These are phyloP conservation scores for Furnarius figulus DNA, from an alignment of 2,113 vertebrate genomes.

Conservation along the genomic window DNA sequence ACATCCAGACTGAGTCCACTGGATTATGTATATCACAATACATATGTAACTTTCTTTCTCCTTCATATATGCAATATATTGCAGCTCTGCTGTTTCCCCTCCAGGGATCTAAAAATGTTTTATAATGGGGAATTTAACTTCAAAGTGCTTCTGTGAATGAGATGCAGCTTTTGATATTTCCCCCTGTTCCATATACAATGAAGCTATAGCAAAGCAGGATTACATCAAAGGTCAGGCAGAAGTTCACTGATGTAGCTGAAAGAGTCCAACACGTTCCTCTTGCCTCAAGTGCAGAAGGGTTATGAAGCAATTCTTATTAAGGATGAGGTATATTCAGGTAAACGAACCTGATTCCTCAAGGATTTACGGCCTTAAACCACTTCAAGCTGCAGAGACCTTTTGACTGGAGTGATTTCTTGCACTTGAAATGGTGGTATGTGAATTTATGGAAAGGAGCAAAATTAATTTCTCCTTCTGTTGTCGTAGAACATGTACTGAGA, in stretches of 20 bases:
- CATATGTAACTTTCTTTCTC: neutral
- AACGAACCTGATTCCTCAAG: neutral
- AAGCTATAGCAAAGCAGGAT: conserved; percentile 1
- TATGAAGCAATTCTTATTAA: neutral
- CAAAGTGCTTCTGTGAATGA: conserved; percentile 23
- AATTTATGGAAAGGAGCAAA: neutral
- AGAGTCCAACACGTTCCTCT: neutral
- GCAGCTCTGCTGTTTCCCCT: neutral
- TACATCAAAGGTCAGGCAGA: conserved; percentile 2
- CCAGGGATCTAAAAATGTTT: neutral
- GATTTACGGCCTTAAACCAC: neutral
- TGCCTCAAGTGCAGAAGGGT: neutral
- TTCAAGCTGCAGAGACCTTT: neutral
- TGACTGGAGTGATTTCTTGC: neutral
- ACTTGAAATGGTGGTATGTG: neutral
- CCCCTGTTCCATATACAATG: neutral
- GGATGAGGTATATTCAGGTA: neutral
- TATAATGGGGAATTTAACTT: conserved; percentile 27
- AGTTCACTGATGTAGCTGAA: neutral
- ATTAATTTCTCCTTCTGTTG: neutral
- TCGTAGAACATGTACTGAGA: accelerated
- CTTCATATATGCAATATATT: neutral
- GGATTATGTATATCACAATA: neutral
- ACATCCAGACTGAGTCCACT: neutral
- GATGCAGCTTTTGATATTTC: conserved; percentile 2